Evolutionary conservation across 1,140 invertebrate species (phyloP), one percentile per base, ranked within the genome.

Genomic region (Steinernema feltiae): DNA sequence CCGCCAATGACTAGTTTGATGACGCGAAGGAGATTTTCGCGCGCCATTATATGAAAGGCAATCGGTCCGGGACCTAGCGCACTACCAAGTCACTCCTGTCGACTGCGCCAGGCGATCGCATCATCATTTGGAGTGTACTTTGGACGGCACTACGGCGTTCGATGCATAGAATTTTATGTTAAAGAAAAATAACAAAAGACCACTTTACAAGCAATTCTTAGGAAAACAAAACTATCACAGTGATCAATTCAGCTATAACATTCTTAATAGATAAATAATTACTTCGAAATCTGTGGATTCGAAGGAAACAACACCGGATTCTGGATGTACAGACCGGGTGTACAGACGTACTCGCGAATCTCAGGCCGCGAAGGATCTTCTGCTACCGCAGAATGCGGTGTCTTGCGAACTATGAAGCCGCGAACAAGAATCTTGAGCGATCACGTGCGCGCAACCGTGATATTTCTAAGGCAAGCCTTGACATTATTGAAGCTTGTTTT

Each of bases 381-480:
- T 99, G 0, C n/a, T 95, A 97, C 80, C 89, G 95, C 82, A 90
- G 97, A 85, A 89, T 97, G 29, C 90, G 93, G 86, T 94, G 94
- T 84, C 85, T 91, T 29, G 93, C 94, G 0, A 92, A 95, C 78
- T 99, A 97, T 87, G 97, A 99, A 90, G 91, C 91, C 73, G 95
- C 97, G 1, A 99, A 98, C 89, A 92, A 95, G 84, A 93, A 93
- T 87, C 89, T 99, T 79, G 97, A 99, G 85, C 93, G 94, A 87
- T 94, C 95, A 3, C 90, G 97, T 77, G 91, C 93, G 69, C 97
- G 97, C 89, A 98, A 98, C 87, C 96, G 96, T 86, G 96, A 99
- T 85, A 94, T 98, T 71, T 82, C 78, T 53, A 81, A 84, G 78
- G 89, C 82, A 70, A 18, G 32, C 18, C 17, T 76, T 41, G 1